phyloP scores from a whole-genome alignment of 1,140 invertebrate genomes.

The Paracyclopina nana region DNA sequence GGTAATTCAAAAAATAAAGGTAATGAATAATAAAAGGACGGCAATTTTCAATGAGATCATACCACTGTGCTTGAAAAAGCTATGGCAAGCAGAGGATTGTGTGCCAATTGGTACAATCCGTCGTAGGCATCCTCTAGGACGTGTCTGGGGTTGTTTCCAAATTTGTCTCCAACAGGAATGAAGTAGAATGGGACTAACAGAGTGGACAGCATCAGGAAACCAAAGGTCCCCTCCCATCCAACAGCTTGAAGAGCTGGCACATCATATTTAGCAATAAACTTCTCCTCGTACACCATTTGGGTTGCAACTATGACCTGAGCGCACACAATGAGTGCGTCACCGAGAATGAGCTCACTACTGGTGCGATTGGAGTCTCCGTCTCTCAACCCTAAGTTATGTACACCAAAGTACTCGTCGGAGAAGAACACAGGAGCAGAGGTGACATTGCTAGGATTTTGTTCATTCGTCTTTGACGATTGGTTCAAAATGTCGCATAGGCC shows the following conservation, averaged over 20 bases:
- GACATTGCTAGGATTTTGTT: too few relatives aligned
- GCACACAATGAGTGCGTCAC: conserved; percentile 73
- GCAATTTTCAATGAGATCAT: not conserved
- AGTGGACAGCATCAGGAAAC: conserved; percentile 48
- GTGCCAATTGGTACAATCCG: conserved; percentile 53
- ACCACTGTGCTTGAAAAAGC: conserved; percentile 39
- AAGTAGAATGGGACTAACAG: conserved; percentile 66
- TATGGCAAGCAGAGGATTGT: conserved; percentile 38
- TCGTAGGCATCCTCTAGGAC: conserved; percentile 67
- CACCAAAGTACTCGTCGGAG: conserved; percentile 30
- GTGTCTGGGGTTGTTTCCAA: conserved; percentile 50
- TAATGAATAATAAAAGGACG: not conserved
- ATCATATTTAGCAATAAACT: conserved; percentile 56
- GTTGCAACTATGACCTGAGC: conserved; percentile 55
- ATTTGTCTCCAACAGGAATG: conserved; percentile 47
- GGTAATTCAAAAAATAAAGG: conserved; percentile 39
- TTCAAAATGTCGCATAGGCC: conserved; percentile 50
- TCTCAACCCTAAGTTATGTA: conserved; percentile 31
- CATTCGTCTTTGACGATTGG: too few relatives aligned
- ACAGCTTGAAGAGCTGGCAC: conserved; percentile 66
- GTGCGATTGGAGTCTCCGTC: not conserved
- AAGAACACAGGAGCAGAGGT: too few relatives aligned
- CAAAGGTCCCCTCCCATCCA: conserved; percentile 83
- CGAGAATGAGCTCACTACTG: conserved; percentile 28
- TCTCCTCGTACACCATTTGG: conserved; percentile 89